Conservation (phyloP, 92 coral and sea anemone species). For the Desmophyllum pertusum region DNA sequence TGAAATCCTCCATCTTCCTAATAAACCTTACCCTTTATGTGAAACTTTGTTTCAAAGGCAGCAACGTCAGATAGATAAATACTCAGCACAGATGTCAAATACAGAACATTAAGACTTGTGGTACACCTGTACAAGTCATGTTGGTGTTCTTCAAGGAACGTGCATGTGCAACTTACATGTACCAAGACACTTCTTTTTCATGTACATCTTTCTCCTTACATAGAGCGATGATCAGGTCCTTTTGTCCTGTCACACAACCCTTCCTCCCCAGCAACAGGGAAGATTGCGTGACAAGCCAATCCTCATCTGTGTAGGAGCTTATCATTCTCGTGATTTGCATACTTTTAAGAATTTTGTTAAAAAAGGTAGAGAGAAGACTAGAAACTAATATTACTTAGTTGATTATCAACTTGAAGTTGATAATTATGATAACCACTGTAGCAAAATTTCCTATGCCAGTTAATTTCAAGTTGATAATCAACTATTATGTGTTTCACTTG, state of each 20-base stretch:
- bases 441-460: too few species aligned
- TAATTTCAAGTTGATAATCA: too few species aligned
- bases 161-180: not conserved
- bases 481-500: too few species aligned
- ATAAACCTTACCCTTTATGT: conserved; percentile 2
- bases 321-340: too few species aligned
- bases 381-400: too few species aligned
- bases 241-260: not conserved
- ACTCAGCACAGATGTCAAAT: not conserved
- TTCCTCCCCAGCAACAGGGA: not conserved
- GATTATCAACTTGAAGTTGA: too few species aligned
- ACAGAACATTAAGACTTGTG: not conserved
- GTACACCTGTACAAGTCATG: not conserved
- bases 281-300: not conserved
- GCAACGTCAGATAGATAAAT: not conserved
- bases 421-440: too few species aligned
- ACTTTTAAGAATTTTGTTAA: not conserved
- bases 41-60: not conserved
- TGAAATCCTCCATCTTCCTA: not conserved
- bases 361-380: not conserved
- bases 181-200: not conserved
- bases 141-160: not conserved
- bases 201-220: not conserved
- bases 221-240: not conserved
- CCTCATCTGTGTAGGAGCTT: not conserved